Conservation (phyloP, 2,113 vertebrate genomes). For the Acanthochromis polyacanthus region DNA sequence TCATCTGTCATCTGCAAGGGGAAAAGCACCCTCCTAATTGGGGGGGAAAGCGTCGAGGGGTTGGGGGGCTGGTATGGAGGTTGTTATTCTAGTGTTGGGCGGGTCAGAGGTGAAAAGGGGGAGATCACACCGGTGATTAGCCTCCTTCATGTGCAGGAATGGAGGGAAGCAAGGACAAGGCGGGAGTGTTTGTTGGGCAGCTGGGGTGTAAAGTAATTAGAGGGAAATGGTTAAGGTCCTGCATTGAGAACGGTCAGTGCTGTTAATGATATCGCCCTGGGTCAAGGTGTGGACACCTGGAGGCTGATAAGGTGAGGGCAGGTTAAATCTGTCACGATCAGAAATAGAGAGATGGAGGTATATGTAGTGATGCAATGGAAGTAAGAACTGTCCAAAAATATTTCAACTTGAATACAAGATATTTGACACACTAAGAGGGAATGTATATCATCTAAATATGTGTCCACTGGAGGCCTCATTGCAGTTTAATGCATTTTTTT, state of each 20-base stretch:
- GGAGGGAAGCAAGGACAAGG: constrained; percentile 27
- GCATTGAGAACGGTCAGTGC: constrained; percentile 16
- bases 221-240: constrained; percentile 25
- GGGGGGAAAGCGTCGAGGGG: constrained; percentile 56
- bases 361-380: neutral
- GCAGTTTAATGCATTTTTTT: neutral
- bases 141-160: constrained; percentile 68
- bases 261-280: constrained; percentile 17
- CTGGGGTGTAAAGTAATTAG: constrained; percentile 73
- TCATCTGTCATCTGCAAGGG: constrained; percentile 81
- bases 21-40: constrained; percentile 81
- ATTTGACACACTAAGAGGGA: neutral
- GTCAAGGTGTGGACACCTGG: constrained; percentile 35
- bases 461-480: neutral
- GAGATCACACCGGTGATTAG: constrained; percentile 81
- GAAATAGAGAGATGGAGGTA: neutral
- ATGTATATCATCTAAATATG: constrained; percentile 17
- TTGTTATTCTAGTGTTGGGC: constrained; percentile 81
- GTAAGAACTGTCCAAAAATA: neutral
- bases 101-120: constrained; percentile 80
- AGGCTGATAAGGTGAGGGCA: constrained; percentile 3
- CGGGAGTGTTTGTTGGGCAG: constrained; percentile 44
- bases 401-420: neutral
- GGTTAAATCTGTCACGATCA: neutral
- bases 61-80: constrained; percentile 66